Evolutionary conservation across 2,113 vertebrate species (phyloP).

Genomic region (Tachysurus fulvidraco): DNA sequence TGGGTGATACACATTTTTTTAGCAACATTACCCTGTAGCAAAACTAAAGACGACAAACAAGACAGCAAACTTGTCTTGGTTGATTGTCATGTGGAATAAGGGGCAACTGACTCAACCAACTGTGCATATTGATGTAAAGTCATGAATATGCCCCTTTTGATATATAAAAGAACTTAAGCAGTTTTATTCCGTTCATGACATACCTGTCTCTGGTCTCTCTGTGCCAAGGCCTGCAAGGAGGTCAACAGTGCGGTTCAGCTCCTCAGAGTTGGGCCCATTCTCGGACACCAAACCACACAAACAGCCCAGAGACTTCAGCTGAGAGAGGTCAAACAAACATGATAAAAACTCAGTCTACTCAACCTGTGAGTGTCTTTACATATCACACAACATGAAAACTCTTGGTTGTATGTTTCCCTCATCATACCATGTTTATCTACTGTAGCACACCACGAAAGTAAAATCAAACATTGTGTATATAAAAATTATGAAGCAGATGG

Average conservation of each 20-base stretch:
- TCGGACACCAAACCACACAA: slow-evolving; percentile 91
- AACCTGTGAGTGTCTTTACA: neutral
- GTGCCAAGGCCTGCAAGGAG: slow-evolving; percentile 91
- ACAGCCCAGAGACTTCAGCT: slow-evolving; percentile 91
- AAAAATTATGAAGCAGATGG: neutral
- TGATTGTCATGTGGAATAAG: neutral
- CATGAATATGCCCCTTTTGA: neutral
- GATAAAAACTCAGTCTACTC: neutral
- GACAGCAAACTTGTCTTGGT: neutral
- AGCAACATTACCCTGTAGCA: neutral
- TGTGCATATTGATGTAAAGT: neutral
- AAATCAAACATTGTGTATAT: neutral
- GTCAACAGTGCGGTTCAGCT: slow-evolving; percentile 93
- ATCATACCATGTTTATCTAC: neutral
- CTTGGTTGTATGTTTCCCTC: neutral
- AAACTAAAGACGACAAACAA: neutral
- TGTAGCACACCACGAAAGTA: neutral
- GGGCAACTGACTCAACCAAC: neutral
- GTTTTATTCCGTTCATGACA: neutral
- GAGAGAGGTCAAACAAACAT: neutral
- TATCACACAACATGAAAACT: neutral
- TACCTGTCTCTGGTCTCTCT: slow-evolving; percentile 89
- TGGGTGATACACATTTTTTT: neutral
- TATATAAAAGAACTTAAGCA: too few species aligned
- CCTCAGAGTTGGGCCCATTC: slow-evolving; percentile 88